Evolutionary conservation across 2,888 invertebrate genomes (phyloP).

Genomic region (Lasioglossum oenotherae): DNA sequence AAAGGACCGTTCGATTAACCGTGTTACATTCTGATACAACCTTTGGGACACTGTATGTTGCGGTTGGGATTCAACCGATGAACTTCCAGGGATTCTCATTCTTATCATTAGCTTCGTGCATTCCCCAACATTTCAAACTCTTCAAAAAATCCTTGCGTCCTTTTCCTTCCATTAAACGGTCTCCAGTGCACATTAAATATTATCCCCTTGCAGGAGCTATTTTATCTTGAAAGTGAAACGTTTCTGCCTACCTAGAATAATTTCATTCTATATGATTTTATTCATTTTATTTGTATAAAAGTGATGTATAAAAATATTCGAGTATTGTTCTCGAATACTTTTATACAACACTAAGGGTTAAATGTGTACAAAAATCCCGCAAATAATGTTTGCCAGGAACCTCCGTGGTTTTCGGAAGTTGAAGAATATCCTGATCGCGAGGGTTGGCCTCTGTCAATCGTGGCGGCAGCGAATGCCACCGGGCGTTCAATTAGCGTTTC

Average conservation of each 20-base stretch:
- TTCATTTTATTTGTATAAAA: too few relatives aligned
- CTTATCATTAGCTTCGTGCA: not conserved
- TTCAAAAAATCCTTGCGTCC: not conserved
- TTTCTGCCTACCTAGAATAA: too few relatives aligned
- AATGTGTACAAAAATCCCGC: not conserved
- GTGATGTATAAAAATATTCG: too few relatives aligned
- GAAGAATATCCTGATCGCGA: not conserved
- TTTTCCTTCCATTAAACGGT: too few relatives aligned
- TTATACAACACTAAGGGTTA: too few relatives aligned
- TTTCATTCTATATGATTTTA: too few relatives aligned
- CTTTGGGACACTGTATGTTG: slow-evolving; percentile 69
- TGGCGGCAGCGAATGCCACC: not conserved
- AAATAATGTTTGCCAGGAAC: not conserved
- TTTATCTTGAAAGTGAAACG: too few relatives aligned
- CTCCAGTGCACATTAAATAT: too few relatives aligned
- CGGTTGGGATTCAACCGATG: slow-evolving; percentile 52
- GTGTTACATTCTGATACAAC: slow-evolving; percentile 75
- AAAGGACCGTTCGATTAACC: slow-evolving; percentile 79
- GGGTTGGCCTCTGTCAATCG: not conserved
- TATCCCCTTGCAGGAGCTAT: too few relatives aligned
- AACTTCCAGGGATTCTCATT: slow-evolving; percentile 71
- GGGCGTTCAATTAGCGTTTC: not conserved
- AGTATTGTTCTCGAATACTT: too few relatives aligned
- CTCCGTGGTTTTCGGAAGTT: not conserved
- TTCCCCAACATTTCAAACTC: not conserved